These are phyloP conservation scores for Drosophila kepulauana DNA, from an alignment of 1,140 invertebrate species.

Conservation along the genomic window DNA sequence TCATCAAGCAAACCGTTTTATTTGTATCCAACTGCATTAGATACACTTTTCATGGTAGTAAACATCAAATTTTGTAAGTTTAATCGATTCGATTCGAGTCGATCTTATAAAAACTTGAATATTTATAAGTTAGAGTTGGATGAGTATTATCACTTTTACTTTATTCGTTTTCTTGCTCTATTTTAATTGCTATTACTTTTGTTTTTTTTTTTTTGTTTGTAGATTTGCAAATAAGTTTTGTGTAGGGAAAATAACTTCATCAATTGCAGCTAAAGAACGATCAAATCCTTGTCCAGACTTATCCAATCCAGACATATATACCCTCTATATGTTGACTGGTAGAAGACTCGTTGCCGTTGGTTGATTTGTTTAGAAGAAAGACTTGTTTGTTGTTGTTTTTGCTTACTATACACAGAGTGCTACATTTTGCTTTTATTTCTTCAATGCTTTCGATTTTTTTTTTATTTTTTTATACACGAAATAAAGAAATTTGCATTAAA, in stretches of 20 bases:
- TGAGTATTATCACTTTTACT: constrained; percentile 51
- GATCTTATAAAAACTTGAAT: constrained; percentile 33
- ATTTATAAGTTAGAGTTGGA: constrained; percentile 52
- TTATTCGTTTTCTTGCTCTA: constrained; percentile 42
- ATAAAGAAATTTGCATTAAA: constrained; percentile 68
- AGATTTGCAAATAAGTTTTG: constrained; percentile 19
- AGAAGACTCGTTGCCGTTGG: constrained; percentile 7
- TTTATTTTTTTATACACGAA: constrained; percentile 72
- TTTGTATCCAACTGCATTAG: background rate
- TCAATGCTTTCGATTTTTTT: constrained; percentile 51
- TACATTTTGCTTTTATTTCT: constrained; percentile 75
- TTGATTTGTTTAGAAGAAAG: constrained; percentile 27
- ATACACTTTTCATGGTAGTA: constrained; percentile 8
- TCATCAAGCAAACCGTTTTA: constrained; percentile 21
- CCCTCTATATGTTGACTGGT: background rate
- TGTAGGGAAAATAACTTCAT: background rate
- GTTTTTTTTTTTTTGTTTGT: too few relatives aligned
- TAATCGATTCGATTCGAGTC: constrained; percentile 13
- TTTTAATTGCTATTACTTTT: constrained; percentile 32
- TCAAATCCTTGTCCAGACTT: constrained; percentile 4
- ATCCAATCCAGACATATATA: background rate
- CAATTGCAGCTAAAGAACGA: constrained; percentile 3
- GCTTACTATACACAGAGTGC: constrained; percentile 82
- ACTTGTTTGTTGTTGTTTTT: constrained; percentile 52
- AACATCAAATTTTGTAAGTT: constrained; percentile 21